A percentile compares a stretch with the other conserved stretches of the same genome.
phyloP scores from a whole-genome alignment of 1,140 invertebrate species.

The Tetranychus cinnabarinus region DNA sequence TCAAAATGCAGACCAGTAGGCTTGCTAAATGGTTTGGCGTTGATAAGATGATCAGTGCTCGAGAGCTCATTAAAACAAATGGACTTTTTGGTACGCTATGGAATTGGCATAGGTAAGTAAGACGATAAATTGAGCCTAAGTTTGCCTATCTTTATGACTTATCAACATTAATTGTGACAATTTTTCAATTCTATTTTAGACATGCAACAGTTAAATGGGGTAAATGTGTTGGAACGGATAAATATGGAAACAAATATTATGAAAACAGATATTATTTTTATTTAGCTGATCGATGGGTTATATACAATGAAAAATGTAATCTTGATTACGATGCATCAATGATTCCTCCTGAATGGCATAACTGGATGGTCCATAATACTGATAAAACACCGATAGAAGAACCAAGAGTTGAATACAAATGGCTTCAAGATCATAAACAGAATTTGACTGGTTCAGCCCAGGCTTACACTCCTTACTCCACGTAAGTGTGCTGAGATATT shows the following conservation, averaged over 20 bases:
- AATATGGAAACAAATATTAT: constrained; percentile 88
- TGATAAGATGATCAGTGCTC: no score
- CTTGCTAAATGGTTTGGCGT: no score
- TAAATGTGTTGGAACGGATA: constrained; percentile 65
- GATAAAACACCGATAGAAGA: constrained; percentile 38
- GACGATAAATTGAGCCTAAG: no score
- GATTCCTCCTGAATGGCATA: constrained; percentile 63
- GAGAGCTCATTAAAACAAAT: no score
- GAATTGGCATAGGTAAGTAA: no score
- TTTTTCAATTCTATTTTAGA: constrained; percentile 24
- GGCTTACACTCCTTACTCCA: constrained; percentile 65
- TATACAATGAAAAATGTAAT: constrained; percentile 44
- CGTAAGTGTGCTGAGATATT: constrained; percentile 17
- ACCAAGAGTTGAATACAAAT: constrained; percentile 34
- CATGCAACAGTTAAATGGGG: constrained; percentile 60
- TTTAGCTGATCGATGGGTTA: constrained; percentile 78
- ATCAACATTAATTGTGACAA: no score
- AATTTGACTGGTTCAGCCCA: constrained; percentile 50
- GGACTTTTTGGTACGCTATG: no score
- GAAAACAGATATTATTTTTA: constrained; percentile 73
- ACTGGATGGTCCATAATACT: constrained; percentile 62
- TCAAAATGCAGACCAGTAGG: no score
- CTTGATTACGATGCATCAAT: constrained; percentile 84
- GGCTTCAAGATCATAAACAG: constrained; percentile 57
- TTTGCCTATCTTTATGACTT: no score